These are phyloP conservation scores for Addax nasomaculatus DNA, from an alignment of 2,113 vertebrate species.

Conservation along the genomic window DNA sequence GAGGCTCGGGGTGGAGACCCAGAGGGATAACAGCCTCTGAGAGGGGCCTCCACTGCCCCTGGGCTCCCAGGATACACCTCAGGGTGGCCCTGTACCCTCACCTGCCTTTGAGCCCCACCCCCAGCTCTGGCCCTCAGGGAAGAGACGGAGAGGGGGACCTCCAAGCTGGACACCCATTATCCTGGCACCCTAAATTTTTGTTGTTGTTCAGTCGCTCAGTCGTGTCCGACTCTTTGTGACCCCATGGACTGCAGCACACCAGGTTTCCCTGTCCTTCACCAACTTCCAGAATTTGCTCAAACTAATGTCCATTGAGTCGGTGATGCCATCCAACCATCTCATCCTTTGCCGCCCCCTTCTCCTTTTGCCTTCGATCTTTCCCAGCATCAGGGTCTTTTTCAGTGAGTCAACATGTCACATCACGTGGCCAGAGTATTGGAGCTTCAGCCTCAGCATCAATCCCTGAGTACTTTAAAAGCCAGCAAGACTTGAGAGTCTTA, in stretches of 20 bases:
- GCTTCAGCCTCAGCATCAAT: background rate
- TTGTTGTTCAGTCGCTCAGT: background rate
- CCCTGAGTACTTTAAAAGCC: background rate
- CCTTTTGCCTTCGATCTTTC: background rate
- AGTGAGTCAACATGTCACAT: background rate
- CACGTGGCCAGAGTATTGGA: background rate
- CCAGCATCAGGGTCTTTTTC: background rate
- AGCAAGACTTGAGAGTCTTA: background rate
- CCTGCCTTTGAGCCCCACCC: background rate
- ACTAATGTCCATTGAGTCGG: background rate
- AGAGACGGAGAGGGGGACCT: rapidly evolving
- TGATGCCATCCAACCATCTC: background rate
- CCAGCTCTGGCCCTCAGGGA: background rate
- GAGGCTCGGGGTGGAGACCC: background rate
- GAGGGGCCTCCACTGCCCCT: background rate
- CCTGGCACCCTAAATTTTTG: background rate
- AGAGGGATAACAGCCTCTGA: rapidly evolving
- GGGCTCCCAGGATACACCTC: rapidly evolving
- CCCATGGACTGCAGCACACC: background rate
- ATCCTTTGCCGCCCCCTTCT: background rate
- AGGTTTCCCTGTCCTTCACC: background rate
- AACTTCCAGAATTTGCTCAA: background rate
- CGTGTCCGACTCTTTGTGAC: rapidly evolving
- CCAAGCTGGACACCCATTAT: rapidly evolving
- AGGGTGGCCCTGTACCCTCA: background rate